Base-by-base conservation (phyloP, 2,797 vertebrate species). In the Rallus crepitans region DNA sequence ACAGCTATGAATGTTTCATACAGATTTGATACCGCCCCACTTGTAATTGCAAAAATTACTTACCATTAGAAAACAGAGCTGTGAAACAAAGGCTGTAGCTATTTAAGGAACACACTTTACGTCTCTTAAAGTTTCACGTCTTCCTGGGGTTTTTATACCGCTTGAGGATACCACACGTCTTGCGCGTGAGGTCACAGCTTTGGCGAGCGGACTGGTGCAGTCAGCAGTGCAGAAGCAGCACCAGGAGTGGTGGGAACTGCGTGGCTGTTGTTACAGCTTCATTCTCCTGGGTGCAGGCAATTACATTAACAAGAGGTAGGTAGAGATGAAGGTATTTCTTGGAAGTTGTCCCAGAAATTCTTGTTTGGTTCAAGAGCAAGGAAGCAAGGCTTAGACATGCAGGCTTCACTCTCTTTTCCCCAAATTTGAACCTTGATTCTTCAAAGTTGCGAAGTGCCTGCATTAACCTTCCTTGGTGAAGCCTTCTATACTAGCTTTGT, bases 1-100 rank as follows among this genome's bases (percentile, higher is more conserved):
- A 30, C 61, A 82, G 81, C 82, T 93, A 94, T 61, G 61, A 95
- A 95, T 93, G 71, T 95, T 96, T 96, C 88, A 96, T 90, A 78
- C 33, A 23, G 52, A 48, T 80, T 70, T 92, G 40, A 69, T 84
- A 83, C 55, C 31, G 17, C 33, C n/a, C 61, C 64, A 52, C 75
- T 94, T 94, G 57, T 71, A 93, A 89, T 65, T 63, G 82, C 75
- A 89, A 75, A 92, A 89, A 85, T 77, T 82, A 78, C 59, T 90
- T 83, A 45, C 64, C 50, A 3, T 35, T 50, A 82, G 53, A 92
- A 93, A 82, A 92, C 0, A 87, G 78, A 85, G 37, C 60, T 82
- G 47, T 42, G 60, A 92, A 90, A 93, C 68, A 91, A 87, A 94
- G 47, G 37, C 42, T 65, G 5, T 12, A 61, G 45, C 53, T 96